Evolutionary conservation across 2,888 invertebrate species (phyloP).

Genomic region (Lycaena phlaeas): DNA sequence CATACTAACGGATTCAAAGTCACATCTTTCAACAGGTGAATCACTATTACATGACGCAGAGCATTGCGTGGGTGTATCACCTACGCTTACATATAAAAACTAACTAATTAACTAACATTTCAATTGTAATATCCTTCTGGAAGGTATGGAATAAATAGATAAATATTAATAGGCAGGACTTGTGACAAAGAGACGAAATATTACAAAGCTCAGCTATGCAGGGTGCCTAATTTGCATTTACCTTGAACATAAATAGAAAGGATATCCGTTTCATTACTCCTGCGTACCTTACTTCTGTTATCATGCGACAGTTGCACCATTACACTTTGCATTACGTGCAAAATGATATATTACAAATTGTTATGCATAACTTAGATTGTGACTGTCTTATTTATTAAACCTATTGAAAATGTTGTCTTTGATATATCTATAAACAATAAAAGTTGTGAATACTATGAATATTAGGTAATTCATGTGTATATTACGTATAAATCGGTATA

Average conservation of each 20-base stretch:
- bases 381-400: too few species aligned
- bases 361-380: too few species aligned
- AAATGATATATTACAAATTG: not conserved
- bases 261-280: constrained; percentile 51
- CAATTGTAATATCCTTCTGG: too few species aligned
- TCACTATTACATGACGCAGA: not conserved
- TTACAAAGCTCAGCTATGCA: constrained; percentile 35
- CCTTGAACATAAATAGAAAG: constrained; percentile 65
- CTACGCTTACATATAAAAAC: not conserved
- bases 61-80: not conserved
- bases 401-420: too few species aligned
- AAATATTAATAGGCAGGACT: constrained; percentile 16
- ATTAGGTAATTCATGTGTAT: too few species aligned
- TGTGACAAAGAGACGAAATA: constrained; percentile 45
- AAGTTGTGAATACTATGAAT: too few species aligned
- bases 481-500: too few species aligned
- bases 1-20: not conserved
- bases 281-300: constrained; percentile 6
- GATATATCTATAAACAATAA: too few species aligned
- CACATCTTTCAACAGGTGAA: not conserved
- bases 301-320: constrained; percentile 1
- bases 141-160: too few species aligned
- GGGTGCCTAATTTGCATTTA: constrained; percentile 48
- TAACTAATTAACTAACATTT: too few species aligned
- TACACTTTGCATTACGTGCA: not conserved